These are phyloP conservation scores for Danionella dracula DNA, from an alignment of 2,797 vertebrate genomes.

Conservation along the genomic window DNA sequence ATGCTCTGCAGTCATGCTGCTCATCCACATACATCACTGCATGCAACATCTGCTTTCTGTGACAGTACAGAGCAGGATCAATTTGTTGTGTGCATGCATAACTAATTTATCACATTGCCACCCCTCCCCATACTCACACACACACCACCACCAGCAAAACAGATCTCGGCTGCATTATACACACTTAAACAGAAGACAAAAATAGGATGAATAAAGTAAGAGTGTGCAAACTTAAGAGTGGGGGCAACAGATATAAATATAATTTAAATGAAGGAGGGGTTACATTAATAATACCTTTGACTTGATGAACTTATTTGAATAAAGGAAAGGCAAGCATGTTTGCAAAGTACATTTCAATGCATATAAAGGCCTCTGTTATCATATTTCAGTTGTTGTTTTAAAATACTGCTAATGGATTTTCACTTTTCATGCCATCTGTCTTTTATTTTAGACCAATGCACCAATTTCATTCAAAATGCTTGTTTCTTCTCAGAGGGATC, in stretches of 20 bases:
- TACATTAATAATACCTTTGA: conserved; percentile 9
- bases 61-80: conserved; percentile 48
- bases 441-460: conserved; percentile 2
- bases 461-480: background rate
- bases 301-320: conserved; percentile 22
- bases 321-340: conserved; percentile 5
- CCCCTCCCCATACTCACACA: too few species aligned
- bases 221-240: background rate
- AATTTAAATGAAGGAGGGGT: background rate
- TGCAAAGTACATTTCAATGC: background rate
- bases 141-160: too few species aligned
- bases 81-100: conserved; percentile 56
- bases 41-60: conserved; percentile 54
- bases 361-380: conserved; percentile 1
- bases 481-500: conserved; percentile 8
- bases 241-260: background rate
- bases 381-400: background rate
- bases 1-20: conserved; percentile 41
- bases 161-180: conserved; percentile 33
- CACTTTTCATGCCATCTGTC: conserved; percentile 24
- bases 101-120: conserved; percentile 53
- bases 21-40: conserved; percentile 45
- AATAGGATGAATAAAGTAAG: background rate
- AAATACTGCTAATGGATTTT: conserved; percentile 4
- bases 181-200: conserved; percentile 13